Conservation (phyloP, 2,888 invertebrate genomes). For the Venusia cambrica region DNA sequence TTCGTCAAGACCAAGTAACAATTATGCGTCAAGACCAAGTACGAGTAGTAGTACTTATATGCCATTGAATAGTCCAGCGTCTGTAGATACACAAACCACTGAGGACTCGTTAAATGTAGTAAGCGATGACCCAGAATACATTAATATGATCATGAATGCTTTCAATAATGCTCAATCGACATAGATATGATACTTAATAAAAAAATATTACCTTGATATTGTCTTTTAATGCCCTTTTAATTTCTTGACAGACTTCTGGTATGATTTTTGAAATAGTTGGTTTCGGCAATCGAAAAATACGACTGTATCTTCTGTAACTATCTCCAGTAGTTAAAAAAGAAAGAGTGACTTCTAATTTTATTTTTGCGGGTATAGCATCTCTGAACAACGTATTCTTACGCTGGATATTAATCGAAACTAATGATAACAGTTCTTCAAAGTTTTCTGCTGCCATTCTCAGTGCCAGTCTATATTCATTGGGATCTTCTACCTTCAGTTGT, state of each 20-base stretch:
- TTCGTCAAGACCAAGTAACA: slow-evolving; percentile 10
- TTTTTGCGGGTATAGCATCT: slow-evolving; percentile 36
- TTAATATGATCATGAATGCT: slow-evolving; percentile 22
- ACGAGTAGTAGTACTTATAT: slow-evolving; percentile 20
- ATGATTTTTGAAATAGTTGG: too few relatives aligned
- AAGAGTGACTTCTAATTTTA: slow-evolving; percentile 39
- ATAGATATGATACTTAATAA: too few relatives aligned
- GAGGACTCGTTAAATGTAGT: slow-evolving; percentile 22
- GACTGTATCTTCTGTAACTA: slow-evolving; percentile 30
- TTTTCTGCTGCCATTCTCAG: slow-evolving; percentile 24
- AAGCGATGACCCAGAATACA: slow-evolving; percentile 21
- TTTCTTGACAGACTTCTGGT: too few relatives aligned
- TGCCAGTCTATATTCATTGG: slow-evolving; percentile 24
- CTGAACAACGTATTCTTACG: slow-evolving; percentile 34
- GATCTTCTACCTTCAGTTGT: slow-evolving; percentile 27
- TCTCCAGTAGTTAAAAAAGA: slow-evolving; percentile 36
- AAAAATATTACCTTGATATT: slow-evolving; percentile 20
- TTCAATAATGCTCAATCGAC: too few relatives aligned
- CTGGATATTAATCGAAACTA: slow-evolving; percentile 15
- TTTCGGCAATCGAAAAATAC: slow-evolving; percentile 36
- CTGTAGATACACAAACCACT: slow-evolving; percentile 18
- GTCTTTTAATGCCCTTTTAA: too few relatives aligned
- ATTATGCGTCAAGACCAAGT: slow-evolving; percentile 14
- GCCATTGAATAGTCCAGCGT: slow-evolving; percentile 22
- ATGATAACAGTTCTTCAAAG: slow-evolving; percentile 21